Base-by-base conservation (phyloP, 2,888 invertebrate genomes). In the Baronia brevicornis region DNA sequence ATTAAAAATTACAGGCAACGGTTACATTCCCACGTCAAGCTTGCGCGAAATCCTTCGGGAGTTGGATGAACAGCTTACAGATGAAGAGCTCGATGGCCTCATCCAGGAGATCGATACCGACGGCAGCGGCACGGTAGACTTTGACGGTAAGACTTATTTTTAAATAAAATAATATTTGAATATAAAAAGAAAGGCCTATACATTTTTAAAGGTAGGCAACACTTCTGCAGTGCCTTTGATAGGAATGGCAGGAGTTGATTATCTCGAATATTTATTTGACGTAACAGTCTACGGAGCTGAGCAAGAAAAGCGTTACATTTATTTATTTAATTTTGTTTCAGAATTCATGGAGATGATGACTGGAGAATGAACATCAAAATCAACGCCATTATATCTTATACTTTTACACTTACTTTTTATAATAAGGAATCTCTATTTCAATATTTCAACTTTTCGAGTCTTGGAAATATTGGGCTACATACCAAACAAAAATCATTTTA, bases 71-170 rank as follows among this genome's bases (percentile, higher is more conserved):
- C 96, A 97, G 75, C 87, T 98, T 46, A 96, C 96, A 31, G 94
- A 96, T 48, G 92, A 94, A 43, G 97, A 97, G 75, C 89, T 98
- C 65, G 96, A 98, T 62, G 94, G 93, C 77, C 97, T 98, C 91
- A 98, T 98, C 74, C 94, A 95, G 68, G 98, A 98, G 86, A 97
- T 98, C 60, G 98, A 98, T 80, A 95, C 96, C 25, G 98, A 98
- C 78, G 97, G 97, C 62, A 97, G 97, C 58, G 98, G 98, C 60
- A 98, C 98, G 45, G 98, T 98, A 59, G 98, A 98, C 86, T 98
- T 98, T 77, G 97, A 98, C 87, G 97, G 97, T 97, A 78, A 22
- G 17, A 33, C 12, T 14, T 19, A 28, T 23, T 13, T 24, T 11
- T 19, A 4, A 18, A 18, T 19, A n/a, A n/a, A n/a, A n/a, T n/a